These are phyloP conservation scores for Nothocercus julius DNA, from an alignment of 2,113 vertebrate species.

Conservation along the genomic window DNA sequence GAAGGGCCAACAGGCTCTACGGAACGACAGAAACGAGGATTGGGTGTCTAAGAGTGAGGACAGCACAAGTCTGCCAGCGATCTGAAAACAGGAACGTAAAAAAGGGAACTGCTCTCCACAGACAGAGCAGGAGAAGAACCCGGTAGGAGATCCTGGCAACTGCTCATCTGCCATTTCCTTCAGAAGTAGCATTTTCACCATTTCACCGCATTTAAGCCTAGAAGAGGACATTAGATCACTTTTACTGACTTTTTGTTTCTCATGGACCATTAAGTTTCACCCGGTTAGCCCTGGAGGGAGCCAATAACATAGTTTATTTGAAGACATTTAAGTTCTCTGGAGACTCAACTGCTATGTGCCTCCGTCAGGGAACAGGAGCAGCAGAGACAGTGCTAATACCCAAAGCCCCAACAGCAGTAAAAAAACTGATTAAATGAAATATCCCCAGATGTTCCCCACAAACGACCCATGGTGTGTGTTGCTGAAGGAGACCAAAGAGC, in stretches of 20 bases:
- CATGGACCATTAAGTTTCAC: constrained; percentile 52
- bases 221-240: constrained; percentile 59
- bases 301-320: constrained; percentile 28
- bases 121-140: constrained; percentile 17
- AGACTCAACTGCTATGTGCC: not conserved
- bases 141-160: constrained; percentile 30
- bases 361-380: constrained; percentile 13
- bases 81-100: constrained; percentile 1
- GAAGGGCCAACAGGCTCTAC: not conserved
- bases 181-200: constrained; percentile 40
- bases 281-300: constrained; percentile 53
- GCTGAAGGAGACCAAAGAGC: not conserved
- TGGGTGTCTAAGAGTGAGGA: constrained; percentile 28
- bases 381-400: not conserved
- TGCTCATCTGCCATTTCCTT: constrained; percentile 28
- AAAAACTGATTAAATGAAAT: not conserved
- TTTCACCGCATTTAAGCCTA: constrained; percentile 59
- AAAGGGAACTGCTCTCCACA: not conserved
- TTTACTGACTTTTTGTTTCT: constrained; percentile 58
- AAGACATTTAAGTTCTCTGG: not conserved
- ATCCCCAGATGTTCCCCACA: constrained; percentile 39
- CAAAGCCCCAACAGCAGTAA: constrained; percentile 11
- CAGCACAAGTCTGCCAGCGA: not conserved
- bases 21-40: not conserved
- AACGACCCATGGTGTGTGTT: not conserved